phyloP scores from a whole-genome alignment of 2,888 invertebrate species.

The Macrosoma leucophasiata region DNA sequence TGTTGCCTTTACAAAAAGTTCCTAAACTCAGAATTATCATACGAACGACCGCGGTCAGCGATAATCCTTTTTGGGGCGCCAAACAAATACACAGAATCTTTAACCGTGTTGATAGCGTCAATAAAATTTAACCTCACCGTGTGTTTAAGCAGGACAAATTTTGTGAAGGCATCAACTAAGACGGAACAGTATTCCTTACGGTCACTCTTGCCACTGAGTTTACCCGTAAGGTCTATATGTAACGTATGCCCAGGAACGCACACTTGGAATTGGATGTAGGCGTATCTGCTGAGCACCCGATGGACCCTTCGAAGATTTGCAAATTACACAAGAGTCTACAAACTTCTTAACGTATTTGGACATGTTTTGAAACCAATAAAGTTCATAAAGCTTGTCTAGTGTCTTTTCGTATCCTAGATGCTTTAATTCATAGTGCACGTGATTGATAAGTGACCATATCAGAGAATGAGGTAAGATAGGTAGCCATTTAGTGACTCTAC shows the following conservation, averaged over 20 bases:
- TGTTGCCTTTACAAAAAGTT: slow-evolving; percentile 6
- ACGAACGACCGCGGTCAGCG: slow-evolving; percentile 21
- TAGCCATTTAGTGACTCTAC: slow-evolving; percentile 12
- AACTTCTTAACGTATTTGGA: slow-evolving; percentile 21
- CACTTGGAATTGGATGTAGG: slow-evolving; percentile 14
- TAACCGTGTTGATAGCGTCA: slow-evolving; percentile 15
- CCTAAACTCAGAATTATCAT: slow-evolving; percentile 5
- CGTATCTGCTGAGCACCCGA: slow-evolving; percentile 17
- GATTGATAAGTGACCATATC: slow-evolving; percentile 12
- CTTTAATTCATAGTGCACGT: slow-evolving; percentile 16
- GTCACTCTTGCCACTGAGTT: slow-evolving; percentile 28
- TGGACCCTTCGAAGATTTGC: slow-evolving; percentile 15
- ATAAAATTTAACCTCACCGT: slow-evolving; percentile 9
- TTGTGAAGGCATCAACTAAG: slow-evolving; percentile 26
- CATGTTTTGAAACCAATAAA: slow-evolving; percentile 26
- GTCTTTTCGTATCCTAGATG: slow-evolving; percentile 23
- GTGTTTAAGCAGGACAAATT: slow-evolving; percentile 22
- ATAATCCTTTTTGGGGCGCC: slow-evolving; percentile 12
- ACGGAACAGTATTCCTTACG: slow-evolving; percentile 26
- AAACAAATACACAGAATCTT: slow-evolving; percentile 20
- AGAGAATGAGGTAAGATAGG: slow-evolving; percentile 16
- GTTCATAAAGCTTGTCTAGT: slow-evolving; percentile 21
- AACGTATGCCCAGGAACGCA: slow-evolving; percentile 27
- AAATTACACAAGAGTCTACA: slow-evolving; percentile 21
- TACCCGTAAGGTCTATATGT: slow-evolving; percentile 26